These are phyloP conservation scores for Acanthornis magna DNA, from an alignment of 2,797 vertebrate species.

Conservation along the genomic window DNA sequence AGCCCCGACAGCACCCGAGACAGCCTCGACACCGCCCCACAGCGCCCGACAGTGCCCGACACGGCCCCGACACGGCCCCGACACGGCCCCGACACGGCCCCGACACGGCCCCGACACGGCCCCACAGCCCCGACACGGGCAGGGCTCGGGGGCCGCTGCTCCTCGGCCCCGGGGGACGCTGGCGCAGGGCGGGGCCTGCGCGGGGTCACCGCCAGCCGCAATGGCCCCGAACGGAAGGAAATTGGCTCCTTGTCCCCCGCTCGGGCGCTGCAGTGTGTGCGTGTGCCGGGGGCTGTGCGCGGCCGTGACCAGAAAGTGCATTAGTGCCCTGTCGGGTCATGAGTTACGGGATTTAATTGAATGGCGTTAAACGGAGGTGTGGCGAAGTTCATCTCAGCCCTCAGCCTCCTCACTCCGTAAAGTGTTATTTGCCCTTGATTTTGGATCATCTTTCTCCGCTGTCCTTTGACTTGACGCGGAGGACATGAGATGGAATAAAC, in stretches of 20 bases:
- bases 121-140: background rate
- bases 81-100: no score
- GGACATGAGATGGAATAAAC: background rate
- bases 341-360: background rate
- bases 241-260: rapidly evolving
- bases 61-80: no score
- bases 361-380: background rate
- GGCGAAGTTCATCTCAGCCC: no score
- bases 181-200: background rate
- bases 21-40: no score
- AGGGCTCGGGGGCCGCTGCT: rapidly evolving
- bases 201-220: background rate
- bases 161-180: no score
- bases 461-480: background rate
- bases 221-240: background rate
- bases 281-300: rapidly evolving
- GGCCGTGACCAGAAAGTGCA: no score
- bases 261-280: rapidly evolving
- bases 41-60: no score
- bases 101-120: background rate
- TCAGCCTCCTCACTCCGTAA: background rate
- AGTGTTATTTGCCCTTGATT: background rate
- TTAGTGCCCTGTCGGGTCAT: background rate
- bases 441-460: background rate
- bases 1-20: no score